Base-by-base conservation (phyloP, 2,888 invertebrate genomes). In the Rotaria magnacalcarata region DNA sequence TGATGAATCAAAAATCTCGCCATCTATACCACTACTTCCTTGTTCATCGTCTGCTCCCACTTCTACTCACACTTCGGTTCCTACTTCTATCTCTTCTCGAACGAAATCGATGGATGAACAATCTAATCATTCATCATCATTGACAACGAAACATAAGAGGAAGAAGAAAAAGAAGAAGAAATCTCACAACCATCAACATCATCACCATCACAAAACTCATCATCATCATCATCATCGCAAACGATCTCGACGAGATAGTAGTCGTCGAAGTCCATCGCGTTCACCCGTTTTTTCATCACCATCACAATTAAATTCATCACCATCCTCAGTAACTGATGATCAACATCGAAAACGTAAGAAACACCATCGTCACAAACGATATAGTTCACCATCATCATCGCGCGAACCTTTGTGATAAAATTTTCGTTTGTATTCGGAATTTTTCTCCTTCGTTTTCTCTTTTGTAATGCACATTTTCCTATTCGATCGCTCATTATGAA, bases 381-480 rank as follows among this genome's bases (percentile, higher is more conserved):
- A 67, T 16, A 34, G 16, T 27, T 67, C 67, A 34, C 14, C 67
- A 67, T 67, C 67, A 67, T 67, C 34, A 67, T 67, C 16, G 11
- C 34, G 67, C 67, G 67, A 67, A 34, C 34, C 67, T 67, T 67
- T 67, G 67, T 67, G 67, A 67, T 67, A 67, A 67, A 67, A 34
- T 67, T 34, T 67, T 67, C 67, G 16, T 67, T 67, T 67, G 27
- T 1, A 34, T 67, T 67, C 34, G 67, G 67, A 27, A 14, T 67
- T 14, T 67, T 54, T 54, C 21, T 54, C 16, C 27, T 11, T 60
- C 60, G n/a, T 27, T 27, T 34, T 34, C 34, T 10, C 34, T 67
- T 58, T 67, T 67, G 67, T 67, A 67, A 67, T 67, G 67, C 67
- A n/a, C 67, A 67, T n/a, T 27, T 67, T 67, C 67, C 67, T 67